Base-by-base conservation (phyloP, 1,140 invertebrate species). In the Brachionus rubens region DNA sequence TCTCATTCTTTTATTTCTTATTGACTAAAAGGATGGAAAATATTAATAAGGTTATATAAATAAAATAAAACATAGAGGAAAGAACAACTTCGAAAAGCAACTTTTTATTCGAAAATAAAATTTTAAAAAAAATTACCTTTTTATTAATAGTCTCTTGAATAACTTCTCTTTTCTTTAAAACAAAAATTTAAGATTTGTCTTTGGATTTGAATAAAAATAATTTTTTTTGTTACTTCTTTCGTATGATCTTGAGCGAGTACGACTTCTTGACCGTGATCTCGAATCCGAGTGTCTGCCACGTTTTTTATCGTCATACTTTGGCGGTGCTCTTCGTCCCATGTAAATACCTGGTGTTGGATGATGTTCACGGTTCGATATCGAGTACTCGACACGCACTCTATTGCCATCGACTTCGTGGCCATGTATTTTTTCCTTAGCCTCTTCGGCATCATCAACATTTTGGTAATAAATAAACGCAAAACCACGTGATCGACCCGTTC, bases 391-490 rank as follows among this genome's bases (percentile, higher is more conserved):
- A 78, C 96, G 87, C 78, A 99, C 96, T 81, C 90, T 88, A 47
- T 93, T 87, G 0, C 92, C 93, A 86, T 97, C 94, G 47, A 99
- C 91, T 84, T 95, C 93, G 87, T 94, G 91, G 50, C 94, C 95
- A 77, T 90, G 90, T 79, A 93, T 94, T 79, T 92, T 88, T 78
- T 98, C 93, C 86, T 96, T 96, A 0, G 96, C 96, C 83, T 91
- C 90, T 81, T 91, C 91, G 0, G 96, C 93, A 87, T 98, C 93
- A 59, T 93, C 91, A 9, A 90, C 83, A 52, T 88, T 90, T 83
- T 91, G 90, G 85, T 91, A 98, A 86, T 98, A 98, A 28, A 98
- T 91, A 87, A 99, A 99, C 78, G 92, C 92, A 86, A 98, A 99
- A 33, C 96, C 96, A 80, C 95, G 87, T 0, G 95, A 97, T 78